Conservation (phyloP, 2,113 vertebrate species). For the Ophthalmotilapia sp. region DNA sequence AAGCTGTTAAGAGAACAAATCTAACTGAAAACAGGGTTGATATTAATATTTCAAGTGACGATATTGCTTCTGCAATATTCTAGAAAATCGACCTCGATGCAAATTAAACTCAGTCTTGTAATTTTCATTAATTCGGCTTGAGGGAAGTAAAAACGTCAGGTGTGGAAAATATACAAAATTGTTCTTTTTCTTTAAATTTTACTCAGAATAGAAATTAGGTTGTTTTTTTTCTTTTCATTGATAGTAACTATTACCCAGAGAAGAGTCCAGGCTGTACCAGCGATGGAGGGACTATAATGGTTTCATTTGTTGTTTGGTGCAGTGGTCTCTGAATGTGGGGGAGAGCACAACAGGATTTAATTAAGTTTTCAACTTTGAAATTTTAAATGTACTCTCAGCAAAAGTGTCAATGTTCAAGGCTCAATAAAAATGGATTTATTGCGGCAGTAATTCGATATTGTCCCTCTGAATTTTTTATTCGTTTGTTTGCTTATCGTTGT, state of each 20-base stretch:
- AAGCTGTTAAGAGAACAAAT: neutral
- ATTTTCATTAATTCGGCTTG: neutral
- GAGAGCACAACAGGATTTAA: neutral
- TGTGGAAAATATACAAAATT: neutral
- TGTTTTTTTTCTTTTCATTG: neutral
- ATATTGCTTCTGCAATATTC: neutral
- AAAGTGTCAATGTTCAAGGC: neutral
- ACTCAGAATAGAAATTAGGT: neutral
- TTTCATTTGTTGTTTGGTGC: neutral
- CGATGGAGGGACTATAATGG: neutral
- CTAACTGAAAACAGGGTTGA: neutral
- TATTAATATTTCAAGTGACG: neutral
- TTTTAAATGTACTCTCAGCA: neutral
- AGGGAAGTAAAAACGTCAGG: neutral
- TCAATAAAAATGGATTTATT: neutral
- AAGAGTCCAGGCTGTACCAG: neutral
- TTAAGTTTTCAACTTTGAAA: neutral
- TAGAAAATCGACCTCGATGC: neutral
- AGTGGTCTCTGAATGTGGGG: neutral
- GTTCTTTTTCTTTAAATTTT: neutral
- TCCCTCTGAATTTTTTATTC: neutral
- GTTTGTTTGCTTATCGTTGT: neutral
- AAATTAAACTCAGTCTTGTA: neutral
- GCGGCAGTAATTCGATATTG: neutral
- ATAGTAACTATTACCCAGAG: neutral